Percentiles rank a stretch among this genome's conserved stretches.
Conservation (phyloP, 2,888 invertebrate genomes). For the Hyles lineata region DNA sequence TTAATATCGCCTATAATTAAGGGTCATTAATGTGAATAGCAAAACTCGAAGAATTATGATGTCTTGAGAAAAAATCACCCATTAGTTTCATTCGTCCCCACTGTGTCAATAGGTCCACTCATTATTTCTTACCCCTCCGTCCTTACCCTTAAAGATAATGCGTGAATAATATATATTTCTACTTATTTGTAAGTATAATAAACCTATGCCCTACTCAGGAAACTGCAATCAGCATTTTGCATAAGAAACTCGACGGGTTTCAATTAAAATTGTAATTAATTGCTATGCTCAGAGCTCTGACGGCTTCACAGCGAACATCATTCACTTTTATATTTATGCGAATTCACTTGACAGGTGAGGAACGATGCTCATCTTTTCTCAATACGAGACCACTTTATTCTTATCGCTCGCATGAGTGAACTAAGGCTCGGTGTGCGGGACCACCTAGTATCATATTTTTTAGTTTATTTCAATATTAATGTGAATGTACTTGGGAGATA, state of each 20-base stretch:
- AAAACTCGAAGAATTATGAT: too few species aligned
- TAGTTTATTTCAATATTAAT: constrained; percentile 1
- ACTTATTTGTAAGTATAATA: constrained; percentile 25
- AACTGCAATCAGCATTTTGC: constrained; percentile 61
- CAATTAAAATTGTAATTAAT: constrained; percentile 82
- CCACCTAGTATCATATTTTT: constrained; percentile 29
- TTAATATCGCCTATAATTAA: too few species aligned
- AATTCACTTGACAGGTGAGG: constrained; percentile 74
- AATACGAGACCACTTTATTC: constrained; percentile 55
- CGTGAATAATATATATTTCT: neutral
- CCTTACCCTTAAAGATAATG: neutral
- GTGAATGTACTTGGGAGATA: neutral
- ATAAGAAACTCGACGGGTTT: constrained; percentile 65
- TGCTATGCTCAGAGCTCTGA: constrained; percentile 71
- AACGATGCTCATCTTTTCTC: constrained; percentile 64
- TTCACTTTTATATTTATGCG: constrained; percentile 81
- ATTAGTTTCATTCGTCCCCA: too few species aligned
- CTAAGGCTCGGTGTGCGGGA: constrained; percentile 31
- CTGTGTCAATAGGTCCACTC: too few species aligned
- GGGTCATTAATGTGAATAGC: too few species aligned
- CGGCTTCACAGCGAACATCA: constrained; percentile 73
- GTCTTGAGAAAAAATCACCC: too few species aligned
- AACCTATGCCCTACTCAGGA: constrained; percentile 40
- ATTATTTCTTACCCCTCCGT: too few species aligned
- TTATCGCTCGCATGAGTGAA: constrained; percentile 37